Conservation (phyloP, 2,797 vertebrate species). For the Fundulus diaphanus region DNA sequence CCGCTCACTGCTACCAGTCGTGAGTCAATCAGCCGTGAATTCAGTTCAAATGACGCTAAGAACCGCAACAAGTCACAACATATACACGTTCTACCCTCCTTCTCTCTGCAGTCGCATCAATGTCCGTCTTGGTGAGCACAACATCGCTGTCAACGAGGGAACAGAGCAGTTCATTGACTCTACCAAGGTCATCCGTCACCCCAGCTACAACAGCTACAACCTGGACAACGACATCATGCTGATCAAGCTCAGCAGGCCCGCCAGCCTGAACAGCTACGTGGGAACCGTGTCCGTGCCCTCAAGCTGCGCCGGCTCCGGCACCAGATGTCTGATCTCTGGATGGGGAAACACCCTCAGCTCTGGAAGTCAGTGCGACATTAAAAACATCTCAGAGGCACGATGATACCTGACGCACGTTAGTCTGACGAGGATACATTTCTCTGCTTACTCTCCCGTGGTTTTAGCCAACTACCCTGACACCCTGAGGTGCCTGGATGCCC, state of each 20-base stretch:
- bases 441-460: neutral
- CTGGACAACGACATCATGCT: slow-evolving; percentile 85
- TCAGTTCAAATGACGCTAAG: neutral
- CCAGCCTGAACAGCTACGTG: slow-evolving; percentile 69
- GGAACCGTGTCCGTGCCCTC: slow-evolving; percentile 78
- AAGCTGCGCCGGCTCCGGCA: slow-evolving; percentile 75
- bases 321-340: slow-evolving; percentile 84
- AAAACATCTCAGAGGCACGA: neutral
- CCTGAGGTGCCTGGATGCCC: slow-evolving; percentile 84
- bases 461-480: slow-evolving; percentile 68
- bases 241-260: slow-evolving; percentile 78
- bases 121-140: slow-evolving; percentile 86
- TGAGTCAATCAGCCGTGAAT: slow-evolving; percentile 49
- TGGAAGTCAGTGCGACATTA: slow-evolving; percentile 77
- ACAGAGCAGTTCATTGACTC: slow-evolving; percentile 84
- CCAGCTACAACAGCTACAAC: slow-evolving; percentile 70
- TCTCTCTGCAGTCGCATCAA: slow-evolving; percentile 73
- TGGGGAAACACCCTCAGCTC: slow-evolving; percentile 85
- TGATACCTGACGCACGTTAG: neutral
- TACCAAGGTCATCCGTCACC: slow-evolving; percentile 79
- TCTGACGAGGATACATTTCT: neutral
- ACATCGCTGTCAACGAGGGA: slow-evolving; percentile 77
- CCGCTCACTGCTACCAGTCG: slow-evolving; percentile 82
- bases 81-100: neutral
- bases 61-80: neutral